These are phyloP conservation scores for Noctua janthina DNA, from an alignment of 2,888 invertebrate genomes.

Conservation along the genomic window DNA sequence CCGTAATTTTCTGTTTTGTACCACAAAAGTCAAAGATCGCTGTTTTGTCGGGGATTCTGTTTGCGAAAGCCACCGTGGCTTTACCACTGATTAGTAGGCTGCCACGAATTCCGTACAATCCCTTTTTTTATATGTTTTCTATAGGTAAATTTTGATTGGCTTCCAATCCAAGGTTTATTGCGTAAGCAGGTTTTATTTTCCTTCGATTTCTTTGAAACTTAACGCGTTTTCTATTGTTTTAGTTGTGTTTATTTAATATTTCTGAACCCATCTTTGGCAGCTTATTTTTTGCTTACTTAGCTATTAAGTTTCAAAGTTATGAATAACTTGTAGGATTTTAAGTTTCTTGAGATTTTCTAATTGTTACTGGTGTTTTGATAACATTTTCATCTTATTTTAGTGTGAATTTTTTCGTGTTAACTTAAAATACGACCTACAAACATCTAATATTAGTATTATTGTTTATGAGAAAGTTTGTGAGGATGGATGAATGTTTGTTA, in stretches of 20 bases:
- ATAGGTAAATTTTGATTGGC: conserved; percentile 60
- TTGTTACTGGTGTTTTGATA: not conserved
- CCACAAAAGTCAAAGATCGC: conserved; percentile 52
- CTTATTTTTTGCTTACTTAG: not conserved
- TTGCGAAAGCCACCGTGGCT: conserved; percentile 65
- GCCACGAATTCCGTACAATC: conserved; percentile 45
- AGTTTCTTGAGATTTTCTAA: not conserved
- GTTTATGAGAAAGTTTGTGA: too few species aligned
- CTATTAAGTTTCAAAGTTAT: not conserved
- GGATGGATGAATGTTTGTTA: too few species aligned
- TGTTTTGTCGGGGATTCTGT: conserved; percentile 60
- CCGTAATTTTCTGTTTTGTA: conserved; percentile 9
- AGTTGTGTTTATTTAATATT: not conserved
- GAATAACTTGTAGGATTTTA: not conserved
- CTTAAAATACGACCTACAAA: too few species aligned
- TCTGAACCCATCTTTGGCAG: not conserved
- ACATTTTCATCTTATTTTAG: not conserved
- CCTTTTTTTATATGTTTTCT: conserved; percentile 57
- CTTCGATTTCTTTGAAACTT: conserved; percentile 26
- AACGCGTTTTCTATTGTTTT: conserved; percentile 1
- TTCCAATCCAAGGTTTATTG: conserved; percentile 42
- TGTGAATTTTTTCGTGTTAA: too few species aligned
- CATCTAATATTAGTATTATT: too few species aligned
- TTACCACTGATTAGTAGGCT: conserved; percentile 74
- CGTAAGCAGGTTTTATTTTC: conserved; percentile 27